phyloP scores from a whole-genome alignment of 2,113 vertebrate genomes.

The Nanorana parkeri region DNA sequence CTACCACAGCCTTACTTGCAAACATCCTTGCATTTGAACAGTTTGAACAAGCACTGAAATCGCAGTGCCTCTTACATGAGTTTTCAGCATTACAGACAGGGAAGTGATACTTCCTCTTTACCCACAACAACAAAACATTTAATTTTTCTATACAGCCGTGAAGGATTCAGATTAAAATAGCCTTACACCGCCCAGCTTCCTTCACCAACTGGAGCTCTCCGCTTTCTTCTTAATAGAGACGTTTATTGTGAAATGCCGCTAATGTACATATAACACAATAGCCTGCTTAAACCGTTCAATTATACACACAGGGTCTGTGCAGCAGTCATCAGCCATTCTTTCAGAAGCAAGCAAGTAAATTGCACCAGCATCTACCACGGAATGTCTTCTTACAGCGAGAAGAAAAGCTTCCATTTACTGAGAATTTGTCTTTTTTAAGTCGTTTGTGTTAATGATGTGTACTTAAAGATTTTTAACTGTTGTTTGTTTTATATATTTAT shows the following conservation, averaged over 20 bases:
- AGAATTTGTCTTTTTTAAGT: slow-evolving; percentile 40
- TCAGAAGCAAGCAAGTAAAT: slow-evolving; percentile 30
- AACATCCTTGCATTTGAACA: no score
- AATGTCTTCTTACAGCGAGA: background rate
- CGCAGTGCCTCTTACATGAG: no score
- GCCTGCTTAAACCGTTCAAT: slow-evolving; percentile 44
- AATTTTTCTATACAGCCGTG: background rate
- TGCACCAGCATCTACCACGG: background rate
- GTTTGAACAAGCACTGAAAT: no score
- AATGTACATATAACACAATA: slow-evolving; percentile 51
- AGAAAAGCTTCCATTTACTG: slow-evolving; percentile 30
- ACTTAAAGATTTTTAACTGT: slow-evolving; percentile 30
- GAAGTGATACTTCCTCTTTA: background rate
- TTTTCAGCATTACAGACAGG: background rate
- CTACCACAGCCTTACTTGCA: no score
- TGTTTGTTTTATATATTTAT: slow-evolving; percentile 5
- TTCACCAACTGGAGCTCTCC: slow-evolving; percentile 19
- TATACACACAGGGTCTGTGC: slow-evolving; percentile 33
- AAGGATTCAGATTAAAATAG: slow-evolving; percentile 6
- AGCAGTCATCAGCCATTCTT: slow-evolving; percentile 40
- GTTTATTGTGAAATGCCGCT: slow-evolving; percentile 30
- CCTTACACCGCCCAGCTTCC: background rate
- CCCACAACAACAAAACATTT: background rate
- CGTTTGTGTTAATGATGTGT: slow-evolving; percentile 39
- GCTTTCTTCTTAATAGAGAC: slow-evolving; percentile 21